Conservation (phyloP, 2,888 invertebrate species). For the Cryptocephalus moraei region DNA sequence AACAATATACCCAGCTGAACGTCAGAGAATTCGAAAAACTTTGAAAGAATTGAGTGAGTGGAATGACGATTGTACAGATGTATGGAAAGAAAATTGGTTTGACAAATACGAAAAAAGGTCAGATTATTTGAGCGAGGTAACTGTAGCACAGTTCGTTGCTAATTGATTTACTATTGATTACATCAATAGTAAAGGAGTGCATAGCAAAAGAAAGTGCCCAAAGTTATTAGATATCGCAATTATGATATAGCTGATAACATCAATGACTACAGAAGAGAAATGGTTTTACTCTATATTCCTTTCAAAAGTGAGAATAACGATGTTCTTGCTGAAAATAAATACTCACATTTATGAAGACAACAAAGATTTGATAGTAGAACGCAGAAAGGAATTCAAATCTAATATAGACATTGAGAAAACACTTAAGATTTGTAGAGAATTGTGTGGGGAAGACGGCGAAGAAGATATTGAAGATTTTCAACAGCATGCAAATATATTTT, state of each 20-base stretch:
- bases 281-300: background rate
- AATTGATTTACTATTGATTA: no score
- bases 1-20: background rate
- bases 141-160: background rate
- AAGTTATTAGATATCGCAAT: background rate
- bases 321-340: background rate
- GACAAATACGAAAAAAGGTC: background rate
- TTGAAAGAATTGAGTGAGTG: background rate
- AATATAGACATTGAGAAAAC: slow-evolving; percentile 26
- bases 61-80: background rate
- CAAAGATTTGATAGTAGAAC: background rate
- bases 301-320: background rate
- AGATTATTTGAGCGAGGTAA: background rate
- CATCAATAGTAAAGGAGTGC: background rate
- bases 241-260: background rate
- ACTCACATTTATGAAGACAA: background rate
- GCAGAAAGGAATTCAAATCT: slow-evolving; percentile 24
- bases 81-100: background rate
- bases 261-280: background rate
- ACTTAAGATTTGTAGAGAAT: slow-evolving; percentile 32
- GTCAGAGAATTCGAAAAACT: background rate
- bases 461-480: no score
- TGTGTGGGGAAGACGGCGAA: slow-evolving; percentile 5
- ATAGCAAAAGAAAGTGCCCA: background rate
- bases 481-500: no score